phyloP scores from a whole-genome alignment of 2,113 vertebrate genomes.

The Peromyscus polionotus region DNA sequence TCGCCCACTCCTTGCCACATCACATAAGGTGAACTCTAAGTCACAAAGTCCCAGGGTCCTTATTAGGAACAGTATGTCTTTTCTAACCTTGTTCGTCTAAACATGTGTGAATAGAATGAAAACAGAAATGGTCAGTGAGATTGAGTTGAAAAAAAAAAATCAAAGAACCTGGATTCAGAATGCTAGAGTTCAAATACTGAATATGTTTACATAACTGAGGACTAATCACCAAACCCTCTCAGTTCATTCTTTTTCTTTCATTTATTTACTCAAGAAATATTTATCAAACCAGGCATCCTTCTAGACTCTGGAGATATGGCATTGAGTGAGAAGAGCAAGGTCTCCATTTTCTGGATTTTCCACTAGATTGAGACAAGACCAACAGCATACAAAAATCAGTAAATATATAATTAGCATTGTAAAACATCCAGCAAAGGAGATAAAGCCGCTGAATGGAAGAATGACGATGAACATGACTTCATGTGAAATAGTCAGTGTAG shows the following conservation, averaged over 20 bases:
- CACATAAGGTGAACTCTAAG: slow-evolving; percentile 47
- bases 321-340: neutral
- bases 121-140: slow-evolving; percentile 35
- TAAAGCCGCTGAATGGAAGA: neutral
- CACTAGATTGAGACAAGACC: neutral
- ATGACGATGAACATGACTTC: neutral
- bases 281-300: neutral
- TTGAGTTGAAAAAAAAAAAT: slow-evolving; percentile 16
- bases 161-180: slow-evolving; percentile 2
- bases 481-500: neutral
- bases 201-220: neutral
- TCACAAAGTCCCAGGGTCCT: slow-evolving; percentile 60
- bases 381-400: neutral
- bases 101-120: slow-evolving; percentile 22
- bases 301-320: neutral
- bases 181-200: neutral
- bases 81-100: slow-evolving; percentile 32
- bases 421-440: neutral
- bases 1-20: neutral
- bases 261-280: slow-evolving; percentile 26
- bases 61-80: slow-evolving; percentile 60
- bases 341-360: neutral
- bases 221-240: neutral
- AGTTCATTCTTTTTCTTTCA: slow-evolving; percentile 34
- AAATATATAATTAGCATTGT: neutral